A percentile compares a stretch with the other conserved stretches of the same genome.
These are phyloP conservation scores for Anorthoa munda DNA, from an alignment of 2,888 invertebrate genomes.

Conservation along the genomic window DNA sequence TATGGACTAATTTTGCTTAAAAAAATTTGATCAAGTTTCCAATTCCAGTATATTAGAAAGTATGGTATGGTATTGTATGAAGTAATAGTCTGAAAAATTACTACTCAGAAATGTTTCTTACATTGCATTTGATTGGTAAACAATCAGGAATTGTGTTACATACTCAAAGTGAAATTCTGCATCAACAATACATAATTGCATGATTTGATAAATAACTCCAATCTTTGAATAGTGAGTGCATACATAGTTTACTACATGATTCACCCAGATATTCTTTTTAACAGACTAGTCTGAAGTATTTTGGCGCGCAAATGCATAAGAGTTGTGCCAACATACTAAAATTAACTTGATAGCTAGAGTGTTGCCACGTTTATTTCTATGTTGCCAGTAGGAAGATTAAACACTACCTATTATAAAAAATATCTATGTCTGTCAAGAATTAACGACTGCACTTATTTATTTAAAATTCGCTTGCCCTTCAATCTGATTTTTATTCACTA, in stretches of 20 bases:
- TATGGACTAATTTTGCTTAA: too few relatives aligned
- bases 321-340: slow-evolving; percentile 26
- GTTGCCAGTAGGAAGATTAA: slow-evolving; percentile 17
- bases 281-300: neutral
- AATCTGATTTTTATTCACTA: too few relatives aligned
- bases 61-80: too few relatives aligned
- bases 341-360: neutral
- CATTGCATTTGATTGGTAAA: neutral
- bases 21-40: too few relatives aligned
- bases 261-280: slow-evolving; percentile 9
- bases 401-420: neutral
- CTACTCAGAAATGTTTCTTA: too few relatives aligned
- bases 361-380: slow-evolving; percentile 7
- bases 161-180: neutral
- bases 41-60: too few relatives aligned
- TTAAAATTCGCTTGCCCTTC: too few relatives aligned
- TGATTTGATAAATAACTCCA: neutral
- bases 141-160: neutral
- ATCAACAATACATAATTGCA: neutral
- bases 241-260: neutral
- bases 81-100: too few relatives aligned
- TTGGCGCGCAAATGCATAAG: slow-evolving; percentile 1
- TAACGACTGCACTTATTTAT: too few relatives aligned
- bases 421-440: too few relatives aligned
- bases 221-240: neutral